Evolutionary conservation across 1,140 invertebrate species (phyloP), one percentile per base, ranked within the genome.

Genomic region (Eumaeus atala): DNA sequence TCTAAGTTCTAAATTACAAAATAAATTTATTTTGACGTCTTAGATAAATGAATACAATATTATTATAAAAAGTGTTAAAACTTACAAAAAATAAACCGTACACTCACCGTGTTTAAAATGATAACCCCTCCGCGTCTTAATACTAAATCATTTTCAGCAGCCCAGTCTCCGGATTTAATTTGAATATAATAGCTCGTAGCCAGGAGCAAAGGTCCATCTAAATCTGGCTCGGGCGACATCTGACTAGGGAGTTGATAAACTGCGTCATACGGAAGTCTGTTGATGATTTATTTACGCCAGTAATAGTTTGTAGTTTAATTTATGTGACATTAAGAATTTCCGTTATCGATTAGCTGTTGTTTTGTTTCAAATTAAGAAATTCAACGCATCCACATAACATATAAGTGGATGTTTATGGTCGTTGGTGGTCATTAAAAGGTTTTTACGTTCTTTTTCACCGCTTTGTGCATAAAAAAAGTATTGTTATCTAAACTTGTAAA

Each of bases 271-370:
- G 60, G 66, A 65, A 65, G 54, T 56, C 58, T 65, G 58, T 58
- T 62, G 40, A 65, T 68, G 62, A 68, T 68, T 65, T 68, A 65
- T 68, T 62, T 60, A 53, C 58, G 54, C 59, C 60, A 60, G 60
- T 59, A 48, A 38, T 51, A 50, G 48, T 47, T 56, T 44, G 34
- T 49, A 44, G 54, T 47, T 37, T 51, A 54, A 61, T 61, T 57
- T 61, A 54, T 54, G 34, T 14, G 36, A 52, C 51, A 28, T 28
- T 9, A 44, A n/a, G 37, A 52, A 52, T 52, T 40, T 21, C 21
- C 17, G 28, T 42, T 40, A 52, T 42, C 12, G 40, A 16, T 9
- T n/a, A n/a, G n/a, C n/a, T n/a, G n/a, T n/a, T 44, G 16, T 44
- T 44, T 12, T 9, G 21, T 28, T 28, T 28, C 21, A 28, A 3